Evolutionary conservation across 2,797 vertebrate species (phyloP), one percentile per base, ranked within the genome.

Genomic region (Gastrophryne carolinensis): DNA sequence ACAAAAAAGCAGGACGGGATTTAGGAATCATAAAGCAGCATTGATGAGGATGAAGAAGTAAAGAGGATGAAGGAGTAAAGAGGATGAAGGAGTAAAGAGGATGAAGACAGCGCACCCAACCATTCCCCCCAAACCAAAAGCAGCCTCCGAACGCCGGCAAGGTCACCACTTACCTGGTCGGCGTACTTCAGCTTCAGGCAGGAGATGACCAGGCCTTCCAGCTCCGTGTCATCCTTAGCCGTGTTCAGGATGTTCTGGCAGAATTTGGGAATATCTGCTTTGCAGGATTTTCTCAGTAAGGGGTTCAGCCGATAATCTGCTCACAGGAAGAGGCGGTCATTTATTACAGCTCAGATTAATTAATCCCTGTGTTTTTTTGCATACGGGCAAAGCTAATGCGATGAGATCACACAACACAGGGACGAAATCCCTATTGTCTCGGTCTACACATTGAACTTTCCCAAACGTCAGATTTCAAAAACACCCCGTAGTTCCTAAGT

Each of bases 261-360:
- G 87, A 99, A 99, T 82, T 99, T 99, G 0, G 97, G 96, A 78
- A 99, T 99, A 86, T 98, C 97, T 0, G 96, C 96, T 88, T 97
- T 98, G 80, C 97, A 99, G 0, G 97, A 94, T 80, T 98, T 99
- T 81, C 93, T 92, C 73, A 99, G 90, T 26, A 98, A 92, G 0
- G 97, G 97, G 82, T 99, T 99, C 79, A 99, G 82, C 67, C 97
- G 93, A 83, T 94, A 99, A 89, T 99, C 97, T 99, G 82, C 13
- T n/a, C n/a, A n/a, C n/a, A n/a, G n/a, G n/a, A n/a, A n/a, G n/a
- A n/a, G n/a, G n/a, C n/a, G n/a, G n/a, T n/a, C n/a, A n/a, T n/a
- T n/a, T n/a, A n/a, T n/a, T n/a, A n/a, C n/a, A n/a, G n/a, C n/a
- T n/a, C n/a, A n/a, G n/a, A n/a, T n/a, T n/a, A n/a, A n/a, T n/a